A percentile compares a stretch with the other conserved stretches of the same genome.
phyloP scores from a whole-genome alignment of 2,113 vertebrate genomes.

The Myiozetetes cayanensis region DNA sequence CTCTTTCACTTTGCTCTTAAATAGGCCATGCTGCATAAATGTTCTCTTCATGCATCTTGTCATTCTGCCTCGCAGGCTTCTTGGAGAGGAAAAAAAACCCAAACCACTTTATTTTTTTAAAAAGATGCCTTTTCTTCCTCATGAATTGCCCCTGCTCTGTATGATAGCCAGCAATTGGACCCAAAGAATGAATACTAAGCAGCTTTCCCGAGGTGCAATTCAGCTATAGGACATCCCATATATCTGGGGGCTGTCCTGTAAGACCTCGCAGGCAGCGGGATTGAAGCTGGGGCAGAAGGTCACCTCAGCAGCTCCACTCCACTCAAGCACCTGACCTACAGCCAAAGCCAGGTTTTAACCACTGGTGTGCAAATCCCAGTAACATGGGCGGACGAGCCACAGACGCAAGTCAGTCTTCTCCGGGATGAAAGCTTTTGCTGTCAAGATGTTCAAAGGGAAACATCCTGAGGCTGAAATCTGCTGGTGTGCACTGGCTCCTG shows the following conservation, averaged over 20 bases:
- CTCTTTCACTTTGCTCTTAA: constrained; percentile 43
- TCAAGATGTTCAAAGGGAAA: neutral
- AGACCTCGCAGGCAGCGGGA: neutral
- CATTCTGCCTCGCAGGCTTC: neutral
- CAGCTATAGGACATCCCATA: neutral
- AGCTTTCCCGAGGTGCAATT: constrained; percentile 19
- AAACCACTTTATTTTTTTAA: neutral
- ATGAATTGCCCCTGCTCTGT: constrained; percentile 4
- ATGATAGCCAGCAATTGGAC: neutral
- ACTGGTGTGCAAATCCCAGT: neutral
- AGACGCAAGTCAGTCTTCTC: neutral
- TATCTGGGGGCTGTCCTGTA: neutral
- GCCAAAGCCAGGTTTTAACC: neutral
- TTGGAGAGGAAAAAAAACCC: neutral
- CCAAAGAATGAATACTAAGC: neutral
- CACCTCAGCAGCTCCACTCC: neutral
- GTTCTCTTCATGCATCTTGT: constrained; percentile 16
- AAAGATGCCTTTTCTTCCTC: neutral
- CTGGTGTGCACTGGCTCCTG: neutral
- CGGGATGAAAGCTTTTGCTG: neutral
- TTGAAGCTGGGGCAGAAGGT: neutral
- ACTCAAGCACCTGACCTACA: neutral
- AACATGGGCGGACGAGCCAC: accelerated
- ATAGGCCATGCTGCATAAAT: constrained; percentile 40
- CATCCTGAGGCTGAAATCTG: neutral